Evolutionary conservation across 2,888 invertebrate genomes (phyloP).

Genomic region (Polietes domitor): DNA sequence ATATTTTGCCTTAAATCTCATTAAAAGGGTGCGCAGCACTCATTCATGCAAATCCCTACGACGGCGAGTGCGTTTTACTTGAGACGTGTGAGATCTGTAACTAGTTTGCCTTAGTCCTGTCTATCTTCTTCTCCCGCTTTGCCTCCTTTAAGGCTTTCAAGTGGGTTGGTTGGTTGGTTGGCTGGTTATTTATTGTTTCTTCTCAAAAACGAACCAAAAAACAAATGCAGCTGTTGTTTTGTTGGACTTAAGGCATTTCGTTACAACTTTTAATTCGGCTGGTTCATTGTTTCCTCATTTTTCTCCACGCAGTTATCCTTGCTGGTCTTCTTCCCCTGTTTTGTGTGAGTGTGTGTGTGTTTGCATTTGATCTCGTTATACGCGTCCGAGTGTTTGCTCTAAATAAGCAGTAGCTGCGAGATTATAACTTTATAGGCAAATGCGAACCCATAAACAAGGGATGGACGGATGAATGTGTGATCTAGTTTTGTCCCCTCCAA

Average conservation of each 20-base stretch:
- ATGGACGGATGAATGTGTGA: neutral
- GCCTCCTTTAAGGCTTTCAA: slow-evolving; percentile 54
- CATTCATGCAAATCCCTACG: neutral
- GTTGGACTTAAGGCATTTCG: slow-evolving; percentile 48
- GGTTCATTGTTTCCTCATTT: slow-evolving; percentile 18
- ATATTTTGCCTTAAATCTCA: slow-evolving; percentile 35
- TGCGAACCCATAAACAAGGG: neutral
- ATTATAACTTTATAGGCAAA: slow-evolving; percentile 43
- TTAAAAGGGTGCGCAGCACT: slow-evolving; percentile 52
- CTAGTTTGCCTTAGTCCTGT: slow-evolving; percentile 58
- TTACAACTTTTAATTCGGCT: slow-evolving; percentile 50
- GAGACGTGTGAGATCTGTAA: slow-evolving; percentile 68
- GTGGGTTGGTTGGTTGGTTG: slow-evolving; percentile 62
- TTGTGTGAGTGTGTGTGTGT: too few relatives aligned
- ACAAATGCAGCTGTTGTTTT: slow-evolving; percentile 51
- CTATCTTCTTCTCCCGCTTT: too few relatives aligned
- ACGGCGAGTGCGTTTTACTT: slow-evolving; percentile 41
- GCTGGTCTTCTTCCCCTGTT: neutral
- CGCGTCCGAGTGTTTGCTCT: slow-evolving; percentile 60
- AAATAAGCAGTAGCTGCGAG: slow-evolving; percentile 57
- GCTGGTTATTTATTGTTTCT: slow-evolving; percentile 60
- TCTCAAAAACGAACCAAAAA: neutral
- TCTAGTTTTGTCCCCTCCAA: slow-evolving; percentile 7
- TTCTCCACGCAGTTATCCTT: slow-evolving; percentile 1
- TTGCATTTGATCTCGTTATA: slow-evolving; percentile 50